Evolutionary conservation across 2,113 vertebrate species (phyloP).

Genomic region (Stigmatopora argus): DNA sequence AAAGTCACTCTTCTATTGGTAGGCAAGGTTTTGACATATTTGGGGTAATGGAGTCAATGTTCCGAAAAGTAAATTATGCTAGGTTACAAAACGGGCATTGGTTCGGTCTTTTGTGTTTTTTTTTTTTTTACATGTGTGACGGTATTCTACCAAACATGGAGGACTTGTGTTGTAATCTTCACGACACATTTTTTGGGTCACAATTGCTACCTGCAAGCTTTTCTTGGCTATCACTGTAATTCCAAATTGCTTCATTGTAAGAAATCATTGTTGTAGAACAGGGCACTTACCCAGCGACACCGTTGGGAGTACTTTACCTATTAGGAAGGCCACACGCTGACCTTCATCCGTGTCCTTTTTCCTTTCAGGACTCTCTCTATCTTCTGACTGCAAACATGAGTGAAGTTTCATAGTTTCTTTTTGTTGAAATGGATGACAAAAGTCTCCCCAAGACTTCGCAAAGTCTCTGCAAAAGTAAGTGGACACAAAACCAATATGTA

Average conservation of each 20-base stretch:
- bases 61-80: not conserved
- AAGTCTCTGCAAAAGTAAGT: too few species aligned
- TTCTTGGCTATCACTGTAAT: constrained; percentile 16
- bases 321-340: constrained; percentile 54
- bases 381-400: constrained; percentile 21
- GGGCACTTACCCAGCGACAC: constrained; percentile 38
- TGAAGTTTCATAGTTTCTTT: constrained; percentile 11
- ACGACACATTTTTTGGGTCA: constrained; percentile 10
- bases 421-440: not conserved
- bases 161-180: constrained; percentile 13
- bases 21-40: not conserved
- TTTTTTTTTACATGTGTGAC: not conserved
- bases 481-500: too few species aligned
- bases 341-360: constrained; percentile 56
- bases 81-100: not conserved
- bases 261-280: constrained; percentile 53
- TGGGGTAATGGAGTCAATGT: not conserved
- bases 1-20: not conserved
- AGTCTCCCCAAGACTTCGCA: not conserved
- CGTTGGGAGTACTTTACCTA: constrained; percentile 46
- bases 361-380: constrained; percentile 33
- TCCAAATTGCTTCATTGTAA: constrained; percentile 46
- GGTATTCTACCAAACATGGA: not conserved
- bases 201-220: constrained; percentile 12
- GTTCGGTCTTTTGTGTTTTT: not conserved